These are phyloP conservation scores for Oostethus manadensis DNA, from an alignment of 2,113 vertebrate genomes.

Conservation along the genomic window DNA sequence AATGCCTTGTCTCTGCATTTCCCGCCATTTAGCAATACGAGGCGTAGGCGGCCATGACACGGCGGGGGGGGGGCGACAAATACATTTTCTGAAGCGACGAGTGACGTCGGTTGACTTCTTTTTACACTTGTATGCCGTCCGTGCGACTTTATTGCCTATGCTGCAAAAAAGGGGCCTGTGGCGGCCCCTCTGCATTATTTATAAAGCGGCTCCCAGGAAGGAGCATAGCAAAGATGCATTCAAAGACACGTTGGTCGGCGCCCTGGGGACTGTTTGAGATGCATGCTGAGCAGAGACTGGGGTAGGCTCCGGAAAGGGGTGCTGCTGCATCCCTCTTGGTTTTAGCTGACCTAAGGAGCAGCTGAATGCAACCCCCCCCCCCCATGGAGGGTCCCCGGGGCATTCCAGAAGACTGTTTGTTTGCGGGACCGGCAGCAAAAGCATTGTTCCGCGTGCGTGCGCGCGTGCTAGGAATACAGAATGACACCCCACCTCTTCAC, in stretches of 20 bases:
- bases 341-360: constrained; percentile 48
- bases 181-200: too few relatives aligned
- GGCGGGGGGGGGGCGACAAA: too few relatives aligned
- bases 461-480: constrained; percentile 53
- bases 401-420: constrained; percentile 65
- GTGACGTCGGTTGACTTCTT: too few relatives aligned
- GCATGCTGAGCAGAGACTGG: background rate
- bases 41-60: too few relatives aligned
- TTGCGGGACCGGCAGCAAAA: constrained; percentile 39
- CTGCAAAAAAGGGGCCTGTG: too few relatives aligned
- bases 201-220: too few relatives aligned
- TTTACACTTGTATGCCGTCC: background rate
- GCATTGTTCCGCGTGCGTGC: constrained; percentile 47
- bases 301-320: background rate
- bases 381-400: constrained; percentile 51
- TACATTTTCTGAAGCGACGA: too few relatives aligned
- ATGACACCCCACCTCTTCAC: constrained; percentile 47
- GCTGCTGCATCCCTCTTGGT: constrained; percentile 14
- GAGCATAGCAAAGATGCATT: too few relatives aligned
- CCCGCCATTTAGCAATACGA: too few relatives aligned
- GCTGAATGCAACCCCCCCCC: constrained; percentile 40
- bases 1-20: too few relatives aligned
- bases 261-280: constrained; percentile 32
- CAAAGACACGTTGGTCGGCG: constrained; percentile 11
- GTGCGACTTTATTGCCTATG: background rate